These are phyloP conservation scores for Coregonus sp. DNA, from an alignment of 2,797 vertebrate species.

Conservation along the genomic window DNA sequence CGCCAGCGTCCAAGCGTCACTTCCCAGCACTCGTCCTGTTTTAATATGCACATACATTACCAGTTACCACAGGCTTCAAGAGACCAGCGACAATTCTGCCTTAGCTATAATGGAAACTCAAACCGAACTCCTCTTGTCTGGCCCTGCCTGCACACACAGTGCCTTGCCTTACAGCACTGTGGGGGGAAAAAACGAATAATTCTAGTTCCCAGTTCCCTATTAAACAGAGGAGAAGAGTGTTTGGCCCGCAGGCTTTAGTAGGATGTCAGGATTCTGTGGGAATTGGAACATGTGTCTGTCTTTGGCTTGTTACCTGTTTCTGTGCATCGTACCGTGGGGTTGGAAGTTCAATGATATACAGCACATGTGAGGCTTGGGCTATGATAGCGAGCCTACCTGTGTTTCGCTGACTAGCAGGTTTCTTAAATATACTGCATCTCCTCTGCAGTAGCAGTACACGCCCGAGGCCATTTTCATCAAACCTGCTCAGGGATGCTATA, in stretches of 20 bases:
- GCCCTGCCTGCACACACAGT: background rate
- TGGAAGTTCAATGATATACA: conserved; percentile 37
- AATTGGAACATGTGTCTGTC: conserved; percentile 38
- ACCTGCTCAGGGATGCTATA: conserved; percentile 41
- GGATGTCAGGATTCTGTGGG: conserved; percentile 37
- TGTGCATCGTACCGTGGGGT: conserved; percentile 24
- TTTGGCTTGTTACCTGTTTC: conserved; percentile 54
- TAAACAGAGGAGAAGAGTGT: conserved; percentile 13
- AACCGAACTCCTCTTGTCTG: conserved; percentile 30
- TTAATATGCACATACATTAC: conserved; percentile 23
- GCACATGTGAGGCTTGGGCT: conserved; percentile 35
- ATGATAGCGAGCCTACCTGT: conserved; percentile 30
- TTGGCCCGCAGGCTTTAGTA: conserved; percentile 25
- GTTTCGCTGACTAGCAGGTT: conserved; percentile 21
- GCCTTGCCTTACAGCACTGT: conserved; percentile 21
- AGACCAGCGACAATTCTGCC: conserved; percentile 5
- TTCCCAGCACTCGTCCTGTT: conserved; percentile 14
- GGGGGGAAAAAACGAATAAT: conserved; percentile 35
- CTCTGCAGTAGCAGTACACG: conserved; percentile 3
- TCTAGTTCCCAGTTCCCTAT: conserved; percentile 1
- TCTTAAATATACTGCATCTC: conserved; percentile 34
- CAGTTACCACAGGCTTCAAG: conserved; percentile 34
- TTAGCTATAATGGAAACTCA: conserved; percentile 24
- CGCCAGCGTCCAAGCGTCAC: too few relatives aligned
- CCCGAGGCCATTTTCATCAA: conserved; percentile 15